phyloP scores from a whole-genome alignment of 1,140 invertebrate species.

The Pogonognathellus flavescens region DNA sequence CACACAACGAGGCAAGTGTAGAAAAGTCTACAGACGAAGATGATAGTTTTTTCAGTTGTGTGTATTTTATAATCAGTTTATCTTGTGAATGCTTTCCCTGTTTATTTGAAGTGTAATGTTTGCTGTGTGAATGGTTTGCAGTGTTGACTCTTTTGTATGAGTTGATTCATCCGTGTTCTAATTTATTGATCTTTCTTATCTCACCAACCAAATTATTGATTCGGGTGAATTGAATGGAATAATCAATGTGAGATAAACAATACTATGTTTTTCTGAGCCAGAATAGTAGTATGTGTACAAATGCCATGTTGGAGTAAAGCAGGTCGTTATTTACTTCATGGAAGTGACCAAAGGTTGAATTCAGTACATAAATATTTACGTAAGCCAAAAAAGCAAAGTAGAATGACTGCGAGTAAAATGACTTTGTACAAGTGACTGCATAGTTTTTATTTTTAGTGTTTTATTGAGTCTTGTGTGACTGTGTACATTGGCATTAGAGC shows the following conservation, averaged over 20 bases:
- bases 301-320: neutral
- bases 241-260: slow-evolving; percentile 1
- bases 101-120: slow-evolving; percentile 23
- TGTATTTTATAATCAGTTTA: slow-evolving; percentile 26
- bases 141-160: neutral
- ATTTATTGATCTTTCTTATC: slow-evolving; percentile 35
- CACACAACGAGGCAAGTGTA: too few species aligned
- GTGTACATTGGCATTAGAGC: neutral
- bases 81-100: slow-evolving; percentile 24
- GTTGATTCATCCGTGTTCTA: neutral
- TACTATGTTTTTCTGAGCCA: neutral
- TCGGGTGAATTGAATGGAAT: slow-evolving; percentile 15
- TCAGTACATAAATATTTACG: neutral
- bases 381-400: neutral
- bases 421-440: too few species aligned
- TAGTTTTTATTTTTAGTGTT: too few species aligned
- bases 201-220: slow-evolving; percentile 3
- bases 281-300: neutral
- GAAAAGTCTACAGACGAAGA: too few species aligned
- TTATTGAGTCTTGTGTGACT: neutral
- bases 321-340: neutral
- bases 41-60: neutral
- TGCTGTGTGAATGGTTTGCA: neutral
- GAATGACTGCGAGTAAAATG: neutral
- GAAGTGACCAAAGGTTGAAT: slow-evolving; percentile 18